Conservation (phyloP, 2,888 invertebrate genomes). For the Odiellus spinosus region DNA sequence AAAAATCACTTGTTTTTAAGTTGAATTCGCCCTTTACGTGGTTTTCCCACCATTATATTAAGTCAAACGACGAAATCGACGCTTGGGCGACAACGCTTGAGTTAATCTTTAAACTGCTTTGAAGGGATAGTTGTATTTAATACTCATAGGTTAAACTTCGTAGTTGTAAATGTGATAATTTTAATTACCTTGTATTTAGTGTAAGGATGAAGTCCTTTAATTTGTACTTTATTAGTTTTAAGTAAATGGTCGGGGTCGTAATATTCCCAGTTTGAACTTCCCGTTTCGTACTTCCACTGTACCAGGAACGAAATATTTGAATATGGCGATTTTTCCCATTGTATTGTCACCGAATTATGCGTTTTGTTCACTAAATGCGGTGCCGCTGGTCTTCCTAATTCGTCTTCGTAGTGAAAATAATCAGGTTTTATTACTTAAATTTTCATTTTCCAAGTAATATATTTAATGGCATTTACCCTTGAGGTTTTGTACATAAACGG, state of each 20-base stretch:
- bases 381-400: constrained; percentile 51
- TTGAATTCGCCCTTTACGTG: too few species aligned
- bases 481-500: too few species aligned
- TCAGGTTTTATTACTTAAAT: not conserved
- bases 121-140: too few species aligned
- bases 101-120: too few species aligned
- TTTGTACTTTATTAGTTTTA: constrained; percentile 25
- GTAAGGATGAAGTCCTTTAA: constrained; percentile 66
- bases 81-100: too few species aligned
- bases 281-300: constrained; percentile 48
- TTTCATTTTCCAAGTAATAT: too few species aligned
- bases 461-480: too few species aligned
- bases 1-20: too few species aligned
- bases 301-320: constrained; percentile 39
- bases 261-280: constrained; percentile 60
- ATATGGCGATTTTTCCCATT: constrained; percentile 45
- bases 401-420: constrained; percentile 30
- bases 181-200: constrained; percentile 67
- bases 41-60: too few species aligned
- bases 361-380: constrained; percentile 60
- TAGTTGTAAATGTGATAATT: too few species aligned
- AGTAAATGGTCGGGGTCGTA: constrained; percentile 31
- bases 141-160: too few species aligned
- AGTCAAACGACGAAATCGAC: too few species aligned
- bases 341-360: constrained; percentile 58